A percentile compares a stretch with the other conserved stretches of the same genome.
Conservation (phyloP, 2,888 invertebrate species). For the Drosophila koepferae region DNA sequence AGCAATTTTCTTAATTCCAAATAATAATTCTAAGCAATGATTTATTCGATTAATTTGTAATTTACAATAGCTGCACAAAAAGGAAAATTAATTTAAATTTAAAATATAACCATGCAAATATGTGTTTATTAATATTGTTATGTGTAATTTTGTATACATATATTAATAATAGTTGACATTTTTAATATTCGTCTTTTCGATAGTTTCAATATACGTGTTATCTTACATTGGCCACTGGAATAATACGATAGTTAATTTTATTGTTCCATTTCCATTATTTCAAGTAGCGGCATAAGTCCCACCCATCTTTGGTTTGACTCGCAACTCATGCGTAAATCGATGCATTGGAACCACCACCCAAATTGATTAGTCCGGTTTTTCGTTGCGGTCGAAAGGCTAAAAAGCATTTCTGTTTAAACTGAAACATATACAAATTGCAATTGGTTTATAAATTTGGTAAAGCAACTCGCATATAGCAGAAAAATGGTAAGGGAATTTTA, state of each 20-base stretch:
- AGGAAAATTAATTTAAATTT: too few relatives aligned
- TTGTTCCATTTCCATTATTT: conserved; percentile 5
- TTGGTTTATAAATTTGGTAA: conserved; percentile 62
- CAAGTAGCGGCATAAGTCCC: conserved; percentile 5
- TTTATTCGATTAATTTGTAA: too few relatives aligned
- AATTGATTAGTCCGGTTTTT: conserved; percentile 77
- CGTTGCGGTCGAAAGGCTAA: conserved; percentile 66
- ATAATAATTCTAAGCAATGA: too few relatives aligned
- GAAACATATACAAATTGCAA: conserved; percentile 56
- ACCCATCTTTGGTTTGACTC: conserved; percentile 20
- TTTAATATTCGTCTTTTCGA: background rate
- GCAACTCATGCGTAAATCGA: conserved; percentile 47
- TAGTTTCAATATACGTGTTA: conserved; percentile 3
- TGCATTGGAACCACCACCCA: conserved; percentile 62
- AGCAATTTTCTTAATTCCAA: too few relatives aligned
- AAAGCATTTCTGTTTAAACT: conserved; percentile 66
- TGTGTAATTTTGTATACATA: background rate
- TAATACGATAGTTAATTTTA: background rate
- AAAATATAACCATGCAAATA: too few relatives aligned
- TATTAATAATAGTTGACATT: background rate
- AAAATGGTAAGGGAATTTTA: conserved; percentile 62
- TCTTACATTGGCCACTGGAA: background rate
- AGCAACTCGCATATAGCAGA: conserved; percentile 49
- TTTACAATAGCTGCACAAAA: too few relatives aligned
- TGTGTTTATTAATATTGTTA: too few relatives aligned